A percentile compares a stretch with the other conserved stretches of the same genome.
These are phyloP conservation scores for Drosophila simulans DNA, from an alignment of 1,140 invertebrate genomes.

Conservation along the genomic window DNA sequence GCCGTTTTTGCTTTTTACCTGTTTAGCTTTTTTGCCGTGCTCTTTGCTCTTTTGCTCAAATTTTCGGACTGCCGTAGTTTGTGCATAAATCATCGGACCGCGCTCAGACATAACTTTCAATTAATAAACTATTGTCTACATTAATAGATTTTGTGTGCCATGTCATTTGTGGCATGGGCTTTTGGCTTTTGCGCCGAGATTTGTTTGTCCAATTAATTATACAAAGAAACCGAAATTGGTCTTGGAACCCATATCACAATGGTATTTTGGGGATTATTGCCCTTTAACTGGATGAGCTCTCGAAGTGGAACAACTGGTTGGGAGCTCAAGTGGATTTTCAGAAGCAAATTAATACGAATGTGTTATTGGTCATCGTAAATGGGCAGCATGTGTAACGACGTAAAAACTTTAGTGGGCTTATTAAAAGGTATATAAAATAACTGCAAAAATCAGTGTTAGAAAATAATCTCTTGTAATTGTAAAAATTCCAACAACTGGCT, in stretches of 20 bases:
- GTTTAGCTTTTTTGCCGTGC: conserved; percentile 15
- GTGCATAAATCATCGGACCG: conserved; percentile 57
- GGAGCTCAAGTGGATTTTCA: conserved; percentile 4
- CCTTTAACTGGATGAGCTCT: conserved; percentile 25
- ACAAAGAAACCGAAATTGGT: conserved; percentile 21
- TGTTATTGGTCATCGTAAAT: neutral
- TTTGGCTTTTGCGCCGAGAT: conserved; percentile 29
- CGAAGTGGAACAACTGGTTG: neutral
- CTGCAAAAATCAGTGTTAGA: neutral
- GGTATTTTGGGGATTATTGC: conserved; percentile 17
- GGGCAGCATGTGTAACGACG: neutral
- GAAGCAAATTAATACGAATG: conserved; percentile 19
- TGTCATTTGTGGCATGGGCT: conserved; percentile 17
- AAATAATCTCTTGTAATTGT: no score
- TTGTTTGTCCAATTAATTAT: conserved; percentile 77
- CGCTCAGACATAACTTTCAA: conserved; percentile 70
- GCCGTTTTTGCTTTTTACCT: conserved; percentile 39
- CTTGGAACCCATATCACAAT: neutral
- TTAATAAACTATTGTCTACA: conserved; percentile 81
- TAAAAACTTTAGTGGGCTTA: conserved; percentile 1
- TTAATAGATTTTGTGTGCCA: conserved; percentile 68
- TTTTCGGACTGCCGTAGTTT: conserved; percentile 20
- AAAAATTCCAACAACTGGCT: neutral
- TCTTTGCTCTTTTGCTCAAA: conserved; percentile 26
- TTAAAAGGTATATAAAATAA: neutral